Percentiles rank a stretch among this genome's conserved stretches.
phyloP scores from a whole-genome alignment of 2,888 invertebrate genomes.

The Plebejus argus region DNA sequence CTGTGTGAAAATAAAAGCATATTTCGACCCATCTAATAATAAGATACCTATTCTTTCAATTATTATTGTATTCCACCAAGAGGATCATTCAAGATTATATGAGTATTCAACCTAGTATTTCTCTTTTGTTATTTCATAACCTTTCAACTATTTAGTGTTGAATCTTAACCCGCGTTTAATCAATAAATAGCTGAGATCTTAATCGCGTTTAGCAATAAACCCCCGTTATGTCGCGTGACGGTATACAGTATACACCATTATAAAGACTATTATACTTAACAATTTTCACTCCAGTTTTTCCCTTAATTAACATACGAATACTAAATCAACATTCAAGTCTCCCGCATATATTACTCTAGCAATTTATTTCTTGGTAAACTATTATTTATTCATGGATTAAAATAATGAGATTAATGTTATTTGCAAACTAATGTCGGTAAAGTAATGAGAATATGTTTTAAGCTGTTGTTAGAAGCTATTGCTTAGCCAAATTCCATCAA shows the following conservation, averaged over 20 bases:
- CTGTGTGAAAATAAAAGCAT: too few relatives aligned
- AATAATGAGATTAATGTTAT: not conserved
- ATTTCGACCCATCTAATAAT: too few relatives aligned
- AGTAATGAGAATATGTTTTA: not conserved
- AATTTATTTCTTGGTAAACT: constrained; percentile 9
- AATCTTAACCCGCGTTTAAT: not conserved
- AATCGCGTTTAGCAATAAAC: not conserved
- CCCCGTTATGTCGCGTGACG: constrained; percentile 22
- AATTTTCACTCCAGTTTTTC: constrained; percentile 22
- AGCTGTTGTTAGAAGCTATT: not conserved
- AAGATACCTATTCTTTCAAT: too few relatives aligned
- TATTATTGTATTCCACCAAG: too few relatives aligned
- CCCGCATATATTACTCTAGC: constrained; percentile 12
- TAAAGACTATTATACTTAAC: constrained; percentile 18
- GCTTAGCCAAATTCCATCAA: too few relatives aligned
- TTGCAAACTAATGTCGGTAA: not conserved
- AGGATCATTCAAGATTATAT: too few relatives aligned
- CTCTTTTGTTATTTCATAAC: not conserved
- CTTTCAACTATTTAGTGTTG: not conserved
- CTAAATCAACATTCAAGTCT: constrained; percentile 24
- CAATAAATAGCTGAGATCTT: constrained; percentile 11
- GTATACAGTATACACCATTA: not conserved
- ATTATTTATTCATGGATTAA: constrained; percentile 12
- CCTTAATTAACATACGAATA: constrained; percentile 24
- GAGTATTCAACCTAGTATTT: too few relatives aligned